Evolutionary conservation across 2,888 invertebrate species (phyloP), one percentile per base, ranked within the genome.

Genomic region (Mystacides longicornis): DNA sequence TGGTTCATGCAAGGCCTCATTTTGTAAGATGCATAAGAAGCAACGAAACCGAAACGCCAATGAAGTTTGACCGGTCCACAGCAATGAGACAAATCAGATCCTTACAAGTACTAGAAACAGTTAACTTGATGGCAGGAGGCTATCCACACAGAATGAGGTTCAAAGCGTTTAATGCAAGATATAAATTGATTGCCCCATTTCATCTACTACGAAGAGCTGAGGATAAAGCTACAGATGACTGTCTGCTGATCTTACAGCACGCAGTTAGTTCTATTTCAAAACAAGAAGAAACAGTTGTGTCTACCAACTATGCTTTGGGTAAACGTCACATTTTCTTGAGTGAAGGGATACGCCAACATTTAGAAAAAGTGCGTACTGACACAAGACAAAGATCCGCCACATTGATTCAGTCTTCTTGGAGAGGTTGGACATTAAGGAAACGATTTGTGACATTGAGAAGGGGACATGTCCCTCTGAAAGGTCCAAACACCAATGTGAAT

Each of bases 71-170:
- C 69, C 81, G 92, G 46, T 81, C 83, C 57, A 82, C 87, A 1
- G 90, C 95, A 22, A 89, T 92, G 65, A 81, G 86, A 50, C 95
- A 96, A 78, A 88, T 95, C 59, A 81, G 94, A 47, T 91, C 94
- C 1, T 78, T 95, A 51, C 89, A 89, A 71, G 86, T 94, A n/a
- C 75, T 95, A 52, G 95, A 96, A 75, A 95, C 95, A 43, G 93
- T 94, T 18, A 93, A 94, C 71, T 75, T 96, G 58, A 95, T 95
- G 94, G 93, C 93, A 14, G 90, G 90, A 66, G 94, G 94, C 7
- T 93, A 90, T 72, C 95, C 95, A 22, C 95, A 96, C 71, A 81
- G 93, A 64, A 92, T 95, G 93, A 82, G 94, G 21, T 95, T 94
- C 73, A 93, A 92, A 69, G 91, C 91, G 33, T 95, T 95, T 73